A percentile compares a stretch with the other conserved stretches of the same genome.
phyloP scores from a whole-genome alignment of 2,888 invertebrate species.

The Conus canariensis region DNA sequence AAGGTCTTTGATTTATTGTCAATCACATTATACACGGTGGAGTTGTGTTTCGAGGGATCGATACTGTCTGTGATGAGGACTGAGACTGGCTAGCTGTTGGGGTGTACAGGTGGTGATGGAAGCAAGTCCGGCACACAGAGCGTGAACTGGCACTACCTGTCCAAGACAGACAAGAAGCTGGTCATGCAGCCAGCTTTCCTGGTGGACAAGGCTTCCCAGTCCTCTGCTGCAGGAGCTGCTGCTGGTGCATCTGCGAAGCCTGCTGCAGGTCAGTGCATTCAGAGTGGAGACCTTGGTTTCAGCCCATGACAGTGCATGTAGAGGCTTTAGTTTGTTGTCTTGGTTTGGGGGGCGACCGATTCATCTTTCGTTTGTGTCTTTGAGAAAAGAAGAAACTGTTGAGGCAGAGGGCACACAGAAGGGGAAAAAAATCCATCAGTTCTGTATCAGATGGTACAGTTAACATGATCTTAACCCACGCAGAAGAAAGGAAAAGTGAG shows the following conservation, averaged over 20 bases:
- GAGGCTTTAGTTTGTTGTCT: too few relatives aligned
- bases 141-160: constrained; percentile 44
- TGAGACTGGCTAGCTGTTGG: background rate
- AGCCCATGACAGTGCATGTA: too few relatives aligned
- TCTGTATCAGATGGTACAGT: too few relatives aligned
- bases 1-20: too few relatives aligned
- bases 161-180: constrained; percentile 57
- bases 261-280: background rate
- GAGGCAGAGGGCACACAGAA: too few relatives aligned
- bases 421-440: too few relatives aligned
- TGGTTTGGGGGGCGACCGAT: background rate
- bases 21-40: too few relatives aligned
- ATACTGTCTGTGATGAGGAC: too few relatives aligned
- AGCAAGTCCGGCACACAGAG: background rate
- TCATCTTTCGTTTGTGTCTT: background rate
- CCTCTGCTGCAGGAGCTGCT: background rate
- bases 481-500: too few relatives aligned
- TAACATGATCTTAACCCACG: too few relatives aligned
- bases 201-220: constrained; percentile 41
- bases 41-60: too few relatives aligned
- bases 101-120: background rate
- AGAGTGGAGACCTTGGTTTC: background rate
- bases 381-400: too few relatives aligned
- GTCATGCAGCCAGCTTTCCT: constrained; percentile 59
- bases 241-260: background rate